Percentiles rank a stretch among this genome's conserved stretches.
Evolutionary conservation across 2,888 invertebrate species (phyloP).

Genomic region (Leptopilina syphax): DNA sequence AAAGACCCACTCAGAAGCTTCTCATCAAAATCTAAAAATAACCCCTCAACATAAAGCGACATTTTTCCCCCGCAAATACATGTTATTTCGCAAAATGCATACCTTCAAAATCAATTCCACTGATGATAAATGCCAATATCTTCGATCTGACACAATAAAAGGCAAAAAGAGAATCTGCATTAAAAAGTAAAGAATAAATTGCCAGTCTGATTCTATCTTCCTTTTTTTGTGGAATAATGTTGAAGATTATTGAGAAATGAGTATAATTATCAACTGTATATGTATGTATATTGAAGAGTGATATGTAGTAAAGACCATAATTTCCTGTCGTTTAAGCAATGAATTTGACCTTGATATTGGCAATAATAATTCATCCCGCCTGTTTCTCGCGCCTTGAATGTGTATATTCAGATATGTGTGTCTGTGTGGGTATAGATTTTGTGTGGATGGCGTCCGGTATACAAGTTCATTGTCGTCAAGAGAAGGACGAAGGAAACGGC

Average conservation of each 20-base stretch:
- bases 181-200: too few species aligned
- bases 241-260: constrained; percentile 11
- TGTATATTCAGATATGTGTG: not conserved
- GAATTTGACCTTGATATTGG: constrained; percentile 33
- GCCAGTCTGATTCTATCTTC: not conserved
- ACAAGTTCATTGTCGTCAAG: constrained; percentile 59
- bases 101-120: too few species aligned
- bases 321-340: constrained; percentile 4
- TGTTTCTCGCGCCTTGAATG: constrained; percentile 13
- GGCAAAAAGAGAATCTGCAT: too few species aligned
- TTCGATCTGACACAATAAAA: too few species aligned
- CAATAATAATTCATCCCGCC: constrained; percentile 31
- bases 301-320: constrained; percentile 9
- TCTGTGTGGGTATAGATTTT: not conserved
- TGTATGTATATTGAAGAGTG: not conserved
- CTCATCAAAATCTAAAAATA: too few species aligned
- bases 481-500: constrained; percentile 58
- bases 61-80: too few species aligned
- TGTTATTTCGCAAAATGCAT: too few species aligned
- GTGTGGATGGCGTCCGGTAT: constrained; percentile 45
- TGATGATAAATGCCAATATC: too few species aligned
- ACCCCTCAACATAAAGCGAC: too few species aligned
- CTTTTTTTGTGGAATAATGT: not conserved
- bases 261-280: not conserved
- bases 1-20: too few species aligned